phyloP scores from a whole-genome alignment of 2,797 vertebrate species.

The Syngnathus acus region DNA sequence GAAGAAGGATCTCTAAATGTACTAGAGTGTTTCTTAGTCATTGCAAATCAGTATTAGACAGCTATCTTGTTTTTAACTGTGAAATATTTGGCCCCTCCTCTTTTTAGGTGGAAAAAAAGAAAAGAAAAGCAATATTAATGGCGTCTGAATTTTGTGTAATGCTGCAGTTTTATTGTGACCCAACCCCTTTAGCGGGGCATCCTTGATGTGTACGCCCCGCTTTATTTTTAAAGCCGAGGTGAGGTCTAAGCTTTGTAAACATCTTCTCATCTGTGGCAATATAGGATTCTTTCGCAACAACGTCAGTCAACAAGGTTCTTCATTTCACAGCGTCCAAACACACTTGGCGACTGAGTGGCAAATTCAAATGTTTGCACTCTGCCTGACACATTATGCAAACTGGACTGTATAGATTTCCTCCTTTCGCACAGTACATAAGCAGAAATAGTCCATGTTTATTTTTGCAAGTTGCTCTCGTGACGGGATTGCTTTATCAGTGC shows the following conservation, averaged over 20 bases:
- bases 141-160: constrained; percentile 40
- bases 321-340: constrained; percentile 31
- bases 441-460: constrained; percentile 7
- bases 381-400: constrained; percentile 70
- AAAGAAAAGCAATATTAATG: constrained; percentile 39
- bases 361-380: constrained; percentile 63
- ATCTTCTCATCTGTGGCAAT: constrained; percentile 7
- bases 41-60: constrained; percentile 36
- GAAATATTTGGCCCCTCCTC: constrained; percentile 50
- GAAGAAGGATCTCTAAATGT: constrained; percentile 30
- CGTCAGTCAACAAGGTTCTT: constrained; percentile 23
- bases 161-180: constrained; percentile 20
- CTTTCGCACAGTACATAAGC: constrained; percentile 13
- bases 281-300: background rate
- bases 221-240: constrained; percentile 60
- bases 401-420: constrained; percentile 33
- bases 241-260: constrained; percentile 33
- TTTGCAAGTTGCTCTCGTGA: constrained; percentile 9
- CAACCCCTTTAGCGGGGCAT: constrained; percentile 8
- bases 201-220: constrained; percentile 33
- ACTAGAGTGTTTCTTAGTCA: constrained; percentile 40
- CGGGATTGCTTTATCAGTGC: constrained; percentile 13
- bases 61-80: constrained; percentile 43
- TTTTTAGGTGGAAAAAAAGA: constrained; percentile 41
- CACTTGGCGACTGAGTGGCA: constrained; percentile 23